Evolutionary conservation across 2,797 vertebrate genomes (phyloP).

Genomic region (Cyclopterus lumpus): DNA sequence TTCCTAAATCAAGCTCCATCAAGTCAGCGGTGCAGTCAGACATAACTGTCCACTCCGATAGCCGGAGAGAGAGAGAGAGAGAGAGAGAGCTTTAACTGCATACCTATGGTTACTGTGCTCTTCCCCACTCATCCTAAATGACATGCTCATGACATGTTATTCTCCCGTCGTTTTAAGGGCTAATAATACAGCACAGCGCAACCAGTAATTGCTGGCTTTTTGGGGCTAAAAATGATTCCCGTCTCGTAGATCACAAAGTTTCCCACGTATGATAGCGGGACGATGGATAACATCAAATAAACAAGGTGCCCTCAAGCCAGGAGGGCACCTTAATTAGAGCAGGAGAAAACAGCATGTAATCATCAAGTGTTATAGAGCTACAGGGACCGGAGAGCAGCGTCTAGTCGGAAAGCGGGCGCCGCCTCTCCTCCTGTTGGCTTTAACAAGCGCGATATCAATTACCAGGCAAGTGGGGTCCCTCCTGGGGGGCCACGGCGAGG

Average conservation of each 20-base stretch:
- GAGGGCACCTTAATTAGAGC: conserved; percentile 61
- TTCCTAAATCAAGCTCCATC: conserved; percentile 67
- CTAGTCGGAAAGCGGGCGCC: conserved; percentile 19
- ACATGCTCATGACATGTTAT: conserved; percentile 11
- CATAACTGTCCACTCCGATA: background rate
- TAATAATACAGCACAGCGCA: background rate
- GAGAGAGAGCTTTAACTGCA: conserved; percentile 50
- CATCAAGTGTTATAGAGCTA: conserved; percentile 39
- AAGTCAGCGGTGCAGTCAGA: conserved; percentile 51
- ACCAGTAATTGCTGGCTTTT: conserved; percentile 15
- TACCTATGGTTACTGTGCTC: conserved; percentile 46
- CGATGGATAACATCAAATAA: background rate
- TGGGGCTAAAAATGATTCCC: conserved; percentile 32
- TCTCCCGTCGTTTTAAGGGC: background rate
- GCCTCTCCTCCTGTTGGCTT: conserved; percentile 32
- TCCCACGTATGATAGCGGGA: conserved; percentile 11
- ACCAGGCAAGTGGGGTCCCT: conserved; percentile 9
- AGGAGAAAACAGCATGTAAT: conserved; percentile 46
- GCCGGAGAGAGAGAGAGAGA: background rate
- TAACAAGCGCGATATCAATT: conserved; percentile 33
- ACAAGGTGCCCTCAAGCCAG: conserved; percentile 37
- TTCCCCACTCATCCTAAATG: background rate
- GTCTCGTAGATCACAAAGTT: conserved; percentile 12
- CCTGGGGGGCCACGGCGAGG: background rate
- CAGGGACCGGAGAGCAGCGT: conserved; percentile 27